phyloP scores from a whole-genome alignment of 2,888 invertebrate species.

The Tenthredo distinguenda region DNA sequence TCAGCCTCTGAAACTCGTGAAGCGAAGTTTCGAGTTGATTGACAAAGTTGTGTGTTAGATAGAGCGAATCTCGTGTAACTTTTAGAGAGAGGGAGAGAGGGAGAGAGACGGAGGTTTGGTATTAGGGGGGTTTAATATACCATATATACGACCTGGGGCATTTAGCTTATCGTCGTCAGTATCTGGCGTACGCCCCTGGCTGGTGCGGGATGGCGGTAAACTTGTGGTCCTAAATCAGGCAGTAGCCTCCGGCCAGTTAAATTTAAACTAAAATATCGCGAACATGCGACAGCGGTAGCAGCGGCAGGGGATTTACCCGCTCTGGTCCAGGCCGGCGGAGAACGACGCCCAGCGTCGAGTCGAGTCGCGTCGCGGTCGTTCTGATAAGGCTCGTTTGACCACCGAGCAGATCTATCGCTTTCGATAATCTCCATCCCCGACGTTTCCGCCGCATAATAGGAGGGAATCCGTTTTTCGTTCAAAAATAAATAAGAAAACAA shows the following conservation, averaged over 20 bases:
- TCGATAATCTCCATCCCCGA: conserved; percentile 44
- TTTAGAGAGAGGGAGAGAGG: background rate
- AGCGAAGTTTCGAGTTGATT: conserved; percentile 24
- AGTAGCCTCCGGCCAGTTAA: conserved; percentile 71
- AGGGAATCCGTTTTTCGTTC: background rate
- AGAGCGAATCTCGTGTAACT: conserved; percentile 19
- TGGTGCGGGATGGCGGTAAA: conserved; percentile 46
- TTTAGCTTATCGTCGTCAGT: conserved; percentile 75
- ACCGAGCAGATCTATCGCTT: conserved; percentile 38
- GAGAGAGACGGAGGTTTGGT: background rate
- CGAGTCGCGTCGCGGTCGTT: background rate
- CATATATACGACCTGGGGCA: conserved; percentile 63
- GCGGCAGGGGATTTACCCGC: conserved; percentile 7
- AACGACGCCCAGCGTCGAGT: conserved; percentile 29
- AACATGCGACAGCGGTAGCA: background rate
- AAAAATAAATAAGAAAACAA: background rate
- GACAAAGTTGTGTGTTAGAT: conserved; percentile 34
- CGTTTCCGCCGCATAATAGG: background rate
- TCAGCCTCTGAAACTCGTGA: background rate
- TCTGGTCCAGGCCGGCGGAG: background rate
- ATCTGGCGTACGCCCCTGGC: conserved; percentile 73
- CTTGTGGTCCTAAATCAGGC: conserved; percentile 73
- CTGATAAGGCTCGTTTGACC: conserved; percentile 48
- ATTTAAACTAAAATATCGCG: conserved; percentile 71
- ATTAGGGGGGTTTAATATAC: conserved; percentile 41